phyloP scores from a whole-genome alignment of 2,888 invertebrate genomes.

The Andricus curvator region DNA sequence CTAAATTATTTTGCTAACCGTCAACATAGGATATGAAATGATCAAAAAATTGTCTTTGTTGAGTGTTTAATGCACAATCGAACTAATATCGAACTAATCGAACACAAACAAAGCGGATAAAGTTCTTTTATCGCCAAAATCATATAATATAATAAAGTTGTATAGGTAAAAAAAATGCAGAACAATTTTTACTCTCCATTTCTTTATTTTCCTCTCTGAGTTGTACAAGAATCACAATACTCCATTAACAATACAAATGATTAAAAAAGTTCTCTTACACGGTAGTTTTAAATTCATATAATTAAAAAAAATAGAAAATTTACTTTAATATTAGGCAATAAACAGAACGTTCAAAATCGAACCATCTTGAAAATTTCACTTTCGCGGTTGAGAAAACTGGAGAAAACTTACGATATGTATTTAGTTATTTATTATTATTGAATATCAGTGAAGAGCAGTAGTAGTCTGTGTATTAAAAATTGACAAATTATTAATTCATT shows the following conservation, averaged over 20 bases:
- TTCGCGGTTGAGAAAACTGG: neutral
- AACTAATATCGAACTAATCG: no score
- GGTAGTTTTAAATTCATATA: neutral
- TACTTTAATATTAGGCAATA: neutral
- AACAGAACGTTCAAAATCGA: neutral
- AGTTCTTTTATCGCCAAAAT: no score
- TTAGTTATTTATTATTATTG: neutral
- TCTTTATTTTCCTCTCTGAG: neutral
- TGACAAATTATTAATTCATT: neutral
- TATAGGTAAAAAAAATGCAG: no score
- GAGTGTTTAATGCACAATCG: no score
- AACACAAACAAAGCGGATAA: no score
- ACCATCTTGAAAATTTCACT: neutral
- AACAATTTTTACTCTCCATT: neutral
- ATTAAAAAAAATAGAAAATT: neutral
- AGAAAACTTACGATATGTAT: neutral
- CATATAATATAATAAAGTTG: no score
- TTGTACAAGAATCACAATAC: slow-evolving; percentile 15
- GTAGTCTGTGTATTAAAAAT: neutral
- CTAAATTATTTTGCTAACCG: no score
- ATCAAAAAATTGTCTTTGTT: no score
- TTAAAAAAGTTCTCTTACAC: neutral
- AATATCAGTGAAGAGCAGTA: neutral
- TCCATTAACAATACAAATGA: neutral
- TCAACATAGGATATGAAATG: no score